These are phyloP conservation scores for Meliscaeva auricollis DNA, from an alignment of 2,888 invertebrate genomes.

Conservation along the genomic window DNA sequence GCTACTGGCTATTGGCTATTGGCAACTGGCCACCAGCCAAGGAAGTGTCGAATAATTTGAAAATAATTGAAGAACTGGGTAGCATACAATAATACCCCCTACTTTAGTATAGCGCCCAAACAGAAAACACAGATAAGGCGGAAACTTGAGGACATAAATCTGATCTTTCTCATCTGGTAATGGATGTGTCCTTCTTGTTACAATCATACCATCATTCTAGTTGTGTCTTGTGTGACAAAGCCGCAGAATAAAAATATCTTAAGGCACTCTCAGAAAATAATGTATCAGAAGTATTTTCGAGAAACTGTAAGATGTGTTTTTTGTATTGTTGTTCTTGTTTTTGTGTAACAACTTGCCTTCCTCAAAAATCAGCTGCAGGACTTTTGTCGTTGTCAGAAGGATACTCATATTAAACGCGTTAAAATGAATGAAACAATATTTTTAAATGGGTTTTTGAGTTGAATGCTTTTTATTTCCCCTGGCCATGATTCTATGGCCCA, in stretches of 20 bases:
- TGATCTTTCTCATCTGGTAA: slow-evolving; percentile 50
- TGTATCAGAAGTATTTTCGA: slow-evolving; percentile 12
- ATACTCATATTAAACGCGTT: slow-evolving; percentile 28
- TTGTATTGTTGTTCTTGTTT: too few species aligned
- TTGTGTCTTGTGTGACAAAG: slow-evolving; percentile 38
- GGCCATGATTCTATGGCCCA: slow-evolving; percentile 71
- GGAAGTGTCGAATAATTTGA: slow-evolving; percentile 62
- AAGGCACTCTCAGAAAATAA: slow-evolving; percentile 43
- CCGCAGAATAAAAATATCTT: slow-evolving; percentile 55
- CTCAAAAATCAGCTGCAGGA: slow-evolving; percentile 31
- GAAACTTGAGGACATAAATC: slow-evolving; percentile 69
- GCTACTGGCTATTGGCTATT: slow-evolving; percentile 63
- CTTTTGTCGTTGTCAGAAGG: slow-evolving; percentile 27
- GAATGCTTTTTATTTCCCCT: slow-evolving; percentile 53
- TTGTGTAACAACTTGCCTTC: too few species aligned
- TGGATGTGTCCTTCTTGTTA: slow-evolving; percentile 41
- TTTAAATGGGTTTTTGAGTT: slow-evolving; percentile 33
- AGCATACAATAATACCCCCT: slow-evolving; percentile 34
- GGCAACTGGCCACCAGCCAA: slow-evolving; percentile 68
- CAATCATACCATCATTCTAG: slow-evolving; percentile 23
- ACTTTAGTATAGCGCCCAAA: neutral
- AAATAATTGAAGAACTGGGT: slow-evolving; percentile 61
- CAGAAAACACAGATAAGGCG: slow-evolving; percentile 64
- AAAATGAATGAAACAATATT: slow-evolving; percentile 41
- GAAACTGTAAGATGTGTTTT: slow-evolving; percentile 4